Evolutionary conservation across 2,113 vertebrate species (phyloP), one percentile per base, ranked within the genome.

Genomic region (Herpetotheres cachinnans): DNA sequence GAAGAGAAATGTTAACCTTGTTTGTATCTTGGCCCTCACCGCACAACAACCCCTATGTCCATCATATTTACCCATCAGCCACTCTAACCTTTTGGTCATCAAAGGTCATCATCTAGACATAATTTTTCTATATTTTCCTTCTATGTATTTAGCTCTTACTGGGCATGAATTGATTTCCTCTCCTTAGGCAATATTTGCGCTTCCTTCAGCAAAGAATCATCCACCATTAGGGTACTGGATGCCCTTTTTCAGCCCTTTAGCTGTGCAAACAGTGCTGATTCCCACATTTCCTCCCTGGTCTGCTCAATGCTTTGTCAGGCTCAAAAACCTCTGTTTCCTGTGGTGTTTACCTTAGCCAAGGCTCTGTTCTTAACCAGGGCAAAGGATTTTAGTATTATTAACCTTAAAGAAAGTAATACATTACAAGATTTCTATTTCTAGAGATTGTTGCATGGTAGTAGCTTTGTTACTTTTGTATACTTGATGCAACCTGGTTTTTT

Each of bases 31-130:
- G 50, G 18, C 19, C 10, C 7, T 83, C 72, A 25, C 9, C 11
- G 20, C 4, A 10, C 52, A 29, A 27, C 12, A 14, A 5, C 10
- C 3, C 6, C 19, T 0, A 0, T 30, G 34, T 16, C 59, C 46
- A 34, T 84, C n/a, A 27, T 44, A 30, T 70, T 67, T 77, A 44
- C 7, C 7, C 13, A 27, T 69, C 24, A 78, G 27, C 24, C 3
- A 15, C 36, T 58, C 26, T 61, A 67, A 76, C 32, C 2, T 20
- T 90, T 74, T 61, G 73, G 36, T n/a, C 2, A 2, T 70, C 34
- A 78, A 61, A 86, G 65, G 65, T 30, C 70, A 46, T n/a, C n/a
- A n/a, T n/a, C n/a, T n/a, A n/a, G n/a, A 30, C 16, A 18, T 8
- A 24, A 1, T 40, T 62, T 86, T 59, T 63, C 42, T 34, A 3